phyloP scores from a whole-genome alignment of 1,140 invertebrate species.

The Dysdera silvatica region DNA sequence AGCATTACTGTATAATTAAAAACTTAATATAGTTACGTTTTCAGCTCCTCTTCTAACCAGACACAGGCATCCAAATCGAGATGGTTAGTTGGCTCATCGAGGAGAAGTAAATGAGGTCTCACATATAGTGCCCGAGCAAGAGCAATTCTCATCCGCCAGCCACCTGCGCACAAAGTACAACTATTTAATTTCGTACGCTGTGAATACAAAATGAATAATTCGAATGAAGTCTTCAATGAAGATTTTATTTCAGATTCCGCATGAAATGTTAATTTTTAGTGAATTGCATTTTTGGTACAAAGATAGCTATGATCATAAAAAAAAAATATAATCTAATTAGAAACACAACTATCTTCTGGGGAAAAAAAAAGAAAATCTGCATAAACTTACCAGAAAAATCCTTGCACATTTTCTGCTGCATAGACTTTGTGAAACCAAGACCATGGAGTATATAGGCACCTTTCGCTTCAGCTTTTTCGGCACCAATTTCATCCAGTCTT shows the following conservation, averaged over 20 bases:
- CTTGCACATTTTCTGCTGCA: conserved; percentile 85
- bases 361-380: background rate
- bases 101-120: conserved; percentile 48
- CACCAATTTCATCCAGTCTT: conserved; percentile 89
- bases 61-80: conserved; percentile 86
- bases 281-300: too few species aligned
- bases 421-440: conserved; percentile 88
- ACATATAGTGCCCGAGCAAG: conserved; percentile 61
- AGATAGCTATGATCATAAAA: too few species aligned
- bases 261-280: too few species aligned
- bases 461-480: conserved; percentile 86
- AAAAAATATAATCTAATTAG: too few species aligned
- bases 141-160: conserved; percentile 99
- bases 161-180: conserved; percentile 50
- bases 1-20: too few species aligned
- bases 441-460: conserved; percentile 92
- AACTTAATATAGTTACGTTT: conserved; percentile 54
- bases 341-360: too few species aligned
- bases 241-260: too few species aligned
- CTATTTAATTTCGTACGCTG: too few species aligned
- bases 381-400: conserved; percentile 74
- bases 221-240: too few species aligned
- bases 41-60: conserved; percentile 97
- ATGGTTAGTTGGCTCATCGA: conserved; percentile 61
- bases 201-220: too few species aligned